A percentile compares a stretch with the other conserved stretches of the same genome.
Conservation (phyloP, 1,140 invertebrate species). For the Pachypeltis micranthus region DNA sequence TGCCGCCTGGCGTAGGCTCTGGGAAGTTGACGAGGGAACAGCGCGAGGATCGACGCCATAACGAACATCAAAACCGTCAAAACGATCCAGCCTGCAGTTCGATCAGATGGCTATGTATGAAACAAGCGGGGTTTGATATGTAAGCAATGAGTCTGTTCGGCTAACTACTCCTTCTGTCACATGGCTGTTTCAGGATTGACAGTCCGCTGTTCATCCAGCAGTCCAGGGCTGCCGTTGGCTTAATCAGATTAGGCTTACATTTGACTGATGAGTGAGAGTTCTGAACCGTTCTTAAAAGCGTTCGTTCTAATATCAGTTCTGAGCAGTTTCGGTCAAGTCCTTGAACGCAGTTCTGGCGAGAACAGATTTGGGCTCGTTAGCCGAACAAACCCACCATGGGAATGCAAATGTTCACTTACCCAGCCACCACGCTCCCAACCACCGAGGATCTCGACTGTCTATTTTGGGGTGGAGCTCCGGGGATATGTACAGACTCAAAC, state of each 20-base stretch:
- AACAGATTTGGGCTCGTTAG: too few species aligned
- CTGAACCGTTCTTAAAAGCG: too few species aligned
- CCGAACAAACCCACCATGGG: not conserved
- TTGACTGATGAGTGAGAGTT: too few species aligned
- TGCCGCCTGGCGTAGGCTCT: conserved; percentile 35
- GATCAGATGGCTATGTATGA: conserved; percentile 51
- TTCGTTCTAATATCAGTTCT: too few species aligned
- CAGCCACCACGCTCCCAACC: conserved; percentile 36
- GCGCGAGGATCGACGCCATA: conserved; percentile 38
- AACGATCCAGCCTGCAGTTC: conserved; percentile 51
- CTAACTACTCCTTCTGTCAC: not conserved
- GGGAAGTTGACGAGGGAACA: conserved; percentile 45
- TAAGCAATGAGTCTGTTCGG: conserved; percentile 55
- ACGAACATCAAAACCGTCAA: conserved; percentile 41
- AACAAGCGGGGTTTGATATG: conserved; percentile 51
- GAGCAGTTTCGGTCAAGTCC: too few species aligned
- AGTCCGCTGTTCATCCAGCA: too few species aligned
- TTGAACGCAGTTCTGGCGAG: too few species aligned
- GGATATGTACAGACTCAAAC: conserved; percentile 22
- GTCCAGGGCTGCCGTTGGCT: too few species aligned
- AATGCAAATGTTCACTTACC: too few species aligned
- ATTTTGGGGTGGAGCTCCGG: conserved; percentile 24
- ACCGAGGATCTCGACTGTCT: conserved; percentile 29
- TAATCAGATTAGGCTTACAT: too few species aligned
- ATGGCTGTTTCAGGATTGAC: too few species aligned